phyloP scores from a whole-genome alignment of 2,888 invertebrate genomes.

The Arctia plantaginis region DNA sequence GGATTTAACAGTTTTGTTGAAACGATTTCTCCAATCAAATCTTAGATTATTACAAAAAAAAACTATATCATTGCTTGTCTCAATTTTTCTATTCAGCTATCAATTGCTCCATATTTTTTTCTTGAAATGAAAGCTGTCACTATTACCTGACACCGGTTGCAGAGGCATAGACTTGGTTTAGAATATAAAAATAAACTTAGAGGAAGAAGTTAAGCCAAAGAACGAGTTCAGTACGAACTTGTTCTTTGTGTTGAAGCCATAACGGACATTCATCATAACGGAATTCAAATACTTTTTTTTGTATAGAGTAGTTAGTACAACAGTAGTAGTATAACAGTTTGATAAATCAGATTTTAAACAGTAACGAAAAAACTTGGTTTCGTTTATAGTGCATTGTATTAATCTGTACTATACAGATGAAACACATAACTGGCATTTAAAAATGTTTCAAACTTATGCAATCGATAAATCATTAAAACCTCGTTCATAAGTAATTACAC shows the following conservation, averaged over 20 bases:
- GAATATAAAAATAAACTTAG: not conserved
- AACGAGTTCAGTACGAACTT: not conserved
- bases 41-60: not conserved
- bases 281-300: not conserved
- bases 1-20: not conserved
- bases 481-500: slow-evolving; percentile 53
- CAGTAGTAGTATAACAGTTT: not conserved
- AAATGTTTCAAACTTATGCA: slow-evolving; percentile 60
- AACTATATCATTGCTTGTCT: not conserved
- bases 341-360: not conserved
- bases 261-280: not conserved
- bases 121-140: not conserved
- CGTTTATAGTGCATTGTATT: not conserved
- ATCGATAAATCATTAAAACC: slow-evolving; percentile 64
- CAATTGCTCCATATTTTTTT: not conserved
- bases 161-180: not conserved
- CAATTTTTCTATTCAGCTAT: not conserved
- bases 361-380: not conserved
- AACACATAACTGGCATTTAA: not conserved
- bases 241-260: not conserved
- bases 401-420: not conserved
- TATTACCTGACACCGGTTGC: not conserved
- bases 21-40: no score
- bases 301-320: not conserved
- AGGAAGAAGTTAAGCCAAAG: not conserved